Evolutionary conservation across 2,888 invertebrate genomes (phyloP).

Genomic region (Lamellibrachia columna): DNA sequence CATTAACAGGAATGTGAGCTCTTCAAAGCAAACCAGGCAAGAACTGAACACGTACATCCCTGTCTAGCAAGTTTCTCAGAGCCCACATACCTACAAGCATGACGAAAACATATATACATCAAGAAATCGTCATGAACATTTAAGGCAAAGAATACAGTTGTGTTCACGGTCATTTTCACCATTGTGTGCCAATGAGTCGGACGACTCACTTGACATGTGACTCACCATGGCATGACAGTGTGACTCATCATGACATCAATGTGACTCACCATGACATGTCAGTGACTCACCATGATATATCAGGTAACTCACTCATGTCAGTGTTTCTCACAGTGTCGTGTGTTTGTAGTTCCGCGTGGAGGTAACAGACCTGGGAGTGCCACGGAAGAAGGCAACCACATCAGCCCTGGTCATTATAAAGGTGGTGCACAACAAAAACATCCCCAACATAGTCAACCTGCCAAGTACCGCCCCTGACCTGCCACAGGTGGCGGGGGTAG

Average conservation of each 20-base stretch:
- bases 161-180: too few relatives aligned
- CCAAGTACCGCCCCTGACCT: conserved; percentile 40
- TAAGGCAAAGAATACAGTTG: too few relatives aligned
- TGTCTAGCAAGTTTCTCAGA: too few relatives aligned
- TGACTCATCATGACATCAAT: background rate
- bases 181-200: too few relatives aligned
- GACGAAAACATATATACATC: too few relatives aligned
- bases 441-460: conserved; percentile 50
- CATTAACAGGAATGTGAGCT: too few relatives aligned
- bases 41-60: too few relatives aligned
- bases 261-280: background rate
- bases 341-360: conserved; percentile 38
- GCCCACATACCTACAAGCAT: too few relatives aligned
- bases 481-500: conserved; percentile 23
- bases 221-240: background rate
- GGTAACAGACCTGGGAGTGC: conserved; percentile 49
- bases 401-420: conserved; percentile 50
- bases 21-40: too few relatives aligned
- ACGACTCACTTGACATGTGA: background rate
- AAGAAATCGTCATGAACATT: too few relatives aligned
- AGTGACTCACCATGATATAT: background rate
- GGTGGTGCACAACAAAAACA: conserved; percentile 49
- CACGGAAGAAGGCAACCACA: conserved; percentile 38
- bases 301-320: background rate
- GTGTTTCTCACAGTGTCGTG: background rate